These are phyloP conservation scores for Pollimyrus isidori DNA, from an alignment of 2,113 vertebrate genomes.

Conservation along the genomic window DNA sequence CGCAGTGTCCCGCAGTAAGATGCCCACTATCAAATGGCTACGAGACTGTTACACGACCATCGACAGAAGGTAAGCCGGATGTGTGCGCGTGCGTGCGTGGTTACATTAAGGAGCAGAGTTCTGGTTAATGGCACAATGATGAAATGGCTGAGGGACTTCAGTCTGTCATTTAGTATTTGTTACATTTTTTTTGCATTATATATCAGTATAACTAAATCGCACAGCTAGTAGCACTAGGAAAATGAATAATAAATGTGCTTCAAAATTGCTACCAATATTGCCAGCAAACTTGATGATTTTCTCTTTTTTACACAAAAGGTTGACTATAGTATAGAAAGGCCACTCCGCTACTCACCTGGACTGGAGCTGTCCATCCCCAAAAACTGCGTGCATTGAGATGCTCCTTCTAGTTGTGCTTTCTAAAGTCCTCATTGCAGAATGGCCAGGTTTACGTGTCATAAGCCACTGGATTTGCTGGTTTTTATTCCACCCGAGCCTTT, in stretches of 20 bases:
- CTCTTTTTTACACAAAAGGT: neutral
- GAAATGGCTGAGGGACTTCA: neutral
- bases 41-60: conserved; percentile 68
- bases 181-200: neutral
- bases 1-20: conserved; percentile 59
- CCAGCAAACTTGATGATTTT: neutral
- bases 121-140: neutral
- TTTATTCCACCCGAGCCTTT: neutral
- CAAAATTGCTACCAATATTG: neutral
- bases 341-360: neutral
- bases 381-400: neutral
- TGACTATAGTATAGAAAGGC: neutral
- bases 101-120: neutral
- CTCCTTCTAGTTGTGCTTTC: neutral
- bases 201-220: neutral
- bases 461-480: neutral
- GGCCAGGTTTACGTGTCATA: neutral
- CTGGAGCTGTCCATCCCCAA: neutral
- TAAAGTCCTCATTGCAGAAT: neutral
- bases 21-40: conserved; percentile 69
- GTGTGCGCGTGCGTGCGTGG: neutral
- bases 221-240: neutral
- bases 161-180: conserved; percentile 9
- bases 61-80: conserved; percentile 52
- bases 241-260: neutral